phyloP scores from a whole-genome alignment of 2,113 vertebrate genomes.

The Nothocercus julius region DNA sequence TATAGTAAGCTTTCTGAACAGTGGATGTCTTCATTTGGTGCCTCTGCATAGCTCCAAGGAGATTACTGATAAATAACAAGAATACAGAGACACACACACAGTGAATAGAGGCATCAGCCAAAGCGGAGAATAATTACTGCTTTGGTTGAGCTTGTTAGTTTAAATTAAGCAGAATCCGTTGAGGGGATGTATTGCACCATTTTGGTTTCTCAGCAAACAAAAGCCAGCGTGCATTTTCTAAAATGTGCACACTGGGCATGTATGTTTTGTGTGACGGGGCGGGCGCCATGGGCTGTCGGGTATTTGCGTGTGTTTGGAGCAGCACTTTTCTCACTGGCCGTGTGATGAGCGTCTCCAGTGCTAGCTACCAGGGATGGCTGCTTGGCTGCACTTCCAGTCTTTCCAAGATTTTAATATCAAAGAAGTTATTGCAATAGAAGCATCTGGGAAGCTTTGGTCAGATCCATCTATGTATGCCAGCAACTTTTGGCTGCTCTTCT shows the following conservation, averaged over 20 bases:
- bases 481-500: not conserved
- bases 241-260: not conserved
- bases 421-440: not conserved
- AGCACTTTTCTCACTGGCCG: not conserved
- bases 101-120: not conserved
- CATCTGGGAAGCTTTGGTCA: not conserved
- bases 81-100: not conserved
- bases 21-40: not conserved
- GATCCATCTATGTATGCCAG: fast-evolving
- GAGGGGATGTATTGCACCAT: not conserved
- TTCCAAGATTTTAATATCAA: not conserved
- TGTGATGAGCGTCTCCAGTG: not conserved
- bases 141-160: constrained; percentile 5
- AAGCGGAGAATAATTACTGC: not conserved
- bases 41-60: not conserved
- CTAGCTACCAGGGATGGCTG: not conserved
- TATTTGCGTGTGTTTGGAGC: not conserved
- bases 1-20: not conserved
- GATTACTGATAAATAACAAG: constrained; percentile 20
- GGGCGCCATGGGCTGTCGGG: not conserved
- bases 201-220: constrained; percentile 2
- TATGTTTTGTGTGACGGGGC: not conserved
- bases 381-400: not conserved
- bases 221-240: not conserved
- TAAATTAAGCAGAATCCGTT: not conserved